Conservation (phyloP, 2,888 invertebrate species). For the Lithophane socia region DNA sequence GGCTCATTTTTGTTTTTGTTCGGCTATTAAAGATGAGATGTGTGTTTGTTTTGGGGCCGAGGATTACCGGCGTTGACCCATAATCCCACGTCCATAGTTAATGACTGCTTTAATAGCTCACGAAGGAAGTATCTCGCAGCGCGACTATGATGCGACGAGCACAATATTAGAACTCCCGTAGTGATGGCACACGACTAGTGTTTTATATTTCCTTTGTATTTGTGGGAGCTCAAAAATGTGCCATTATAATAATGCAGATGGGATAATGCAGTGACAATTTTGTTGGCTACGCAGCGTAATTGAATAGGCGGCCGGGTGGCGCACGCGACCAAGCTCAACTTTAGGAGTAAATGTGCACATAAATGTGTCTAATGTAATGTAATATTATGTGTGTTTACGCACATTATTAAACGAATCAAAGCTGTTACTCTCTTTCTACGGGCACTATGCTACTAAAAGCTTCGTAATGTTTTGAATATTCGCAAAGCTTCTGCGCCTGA, state of each 20-base stretch:
- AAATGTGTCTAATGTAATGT: conserved; percentile 81
- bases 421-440: conserved; percentile 71
- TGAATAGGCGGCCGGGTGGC: conserved; percentile 87
- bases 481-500: conserved; percentile 78
- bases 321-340: conserved; percentile 82
- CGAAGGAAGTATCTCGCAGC: conserved; percentile 76
- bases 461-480: conserved; percentile 75
- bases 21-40: conserved; percentile 70
- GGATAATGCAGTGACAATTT: conserved; percentile 86
- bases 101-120: conserved; percentile 79
- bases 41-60: conserved; percentile 73
- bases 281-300: conserved; percentile 83
- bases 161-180: conserved; percentile 86
- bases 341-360: conserved; percentile 81
- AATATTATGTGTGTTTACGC: conserved; percentile 80
- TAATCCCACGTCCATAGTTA: conserved; percentile 76
- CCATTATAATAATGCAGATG: too few species aligned
- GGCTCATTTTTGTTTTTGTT: conserved; percentile 72
- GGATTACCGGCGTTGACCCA: conserved; percentile 66
- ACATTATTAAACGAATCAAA: conserved; percentile 81
- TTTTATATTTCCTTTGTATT: conserved; percentile 83
- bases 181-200: conserved; percentile 86
- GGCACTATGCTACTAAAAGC: conserved; percentile 77
- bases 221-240: conserved; percentile 84
- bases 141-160: conserved; percentile 75